These are phyloP conservation scores for Steatornis caripensis DNA, from an alignment of 2,113 vertebrate genomes.

Conservation along the genomic window DNA sequence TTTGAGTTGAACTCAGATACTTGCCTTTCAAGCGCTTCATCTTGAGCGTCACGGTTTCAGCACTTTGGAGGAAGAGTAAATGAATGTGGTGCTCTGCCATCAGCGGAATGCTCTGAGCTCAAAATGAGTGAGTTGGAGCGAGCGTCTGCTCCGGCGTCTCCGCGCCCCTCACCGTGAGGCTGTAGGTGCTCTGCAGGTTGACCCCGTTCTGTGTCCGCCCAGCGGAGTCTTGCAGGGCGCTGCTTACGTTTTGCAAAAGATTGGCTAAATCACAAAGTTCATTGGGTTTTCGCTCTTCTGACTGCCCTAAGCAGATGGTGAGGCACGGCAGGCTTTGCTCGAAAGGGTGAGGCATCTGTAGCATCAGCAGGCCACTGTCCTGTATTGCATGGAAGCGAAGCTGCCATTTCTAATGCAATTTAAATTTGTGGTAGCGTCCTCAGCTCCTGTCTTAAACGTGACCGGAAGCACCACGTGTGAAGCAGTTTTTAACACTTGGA, in stretches of 20 bases:
- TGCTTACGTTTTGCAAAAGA: not conserved
- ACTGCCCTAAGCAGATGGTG: not conserved
- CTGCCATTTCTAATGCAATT: not conserved
- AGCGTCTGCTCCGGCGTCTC: not conserved
- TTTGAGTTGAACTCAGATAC: constrained; percentile 1
- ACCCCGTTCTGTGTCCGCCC: not conserved
- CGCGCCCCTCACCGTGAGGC: fast-evolving
- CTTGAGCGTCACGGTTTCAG: not conserved
- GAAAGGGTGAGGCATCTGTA: not conserved
- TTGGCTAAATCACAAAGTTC: not conserved
- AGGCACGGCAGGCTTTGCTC: not conserved
- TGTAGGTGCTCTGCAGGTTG: not conserved
- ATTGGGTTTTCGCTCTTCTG: fast-evolving
- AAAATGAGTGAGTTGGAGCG: not conserved
- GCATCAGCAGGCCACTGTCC: not conserved
- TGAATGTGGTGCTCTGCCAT: not conserved
- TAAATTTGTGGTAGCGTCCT: not conserved
- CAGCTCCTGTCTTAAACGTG: not conserved
- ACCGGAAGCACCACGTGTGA: not conserved
- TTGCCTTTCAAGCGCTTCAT: not conserved
- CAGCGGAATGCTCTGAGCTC: not conserved
- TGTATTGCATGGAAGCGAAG: not conserved
- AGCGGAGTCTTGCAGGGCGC: not conserved
- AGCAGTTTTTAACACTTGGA: not conserved
- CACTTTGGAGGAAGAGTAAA: not conserved